Evolutionary conservation across 2,113 vertebrate genomes (phyloP).

Genomic region (Bos javanicus): DNA sequence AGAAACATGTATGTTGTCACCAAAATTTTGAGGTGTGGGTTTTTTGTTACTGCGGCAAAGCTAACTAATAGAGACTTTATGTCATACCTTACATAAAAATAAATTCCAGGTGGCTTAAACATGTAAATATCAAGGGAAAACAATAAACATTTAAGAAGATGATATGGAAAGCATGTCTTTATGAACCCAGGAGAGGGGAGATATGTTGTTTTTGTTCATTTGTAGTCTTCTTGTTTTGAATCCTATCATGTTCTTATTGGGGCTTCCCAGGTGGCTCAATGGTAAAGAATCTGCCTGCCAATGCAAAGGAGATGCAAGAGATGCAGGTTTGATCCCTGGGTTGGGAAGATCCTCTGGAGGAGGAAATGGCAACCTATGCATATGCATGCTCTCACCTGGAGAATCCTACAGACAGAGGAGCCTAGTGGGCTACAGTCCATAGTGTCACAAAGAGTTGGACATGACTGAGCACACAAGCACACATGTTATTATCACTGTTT

Average conservation of each 20-base stretch:
- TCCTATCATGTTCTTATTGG: neutral
- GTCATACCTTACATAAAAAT: neutral
- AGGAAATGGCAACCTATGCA: neutral
- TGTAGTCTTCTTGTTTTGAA: neutral
- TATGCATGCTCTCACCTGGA: neutral
- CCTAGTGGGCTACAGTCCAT: neutral
- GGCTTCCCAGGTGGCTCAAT: neutral
- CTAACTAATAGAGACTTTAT: neutral
- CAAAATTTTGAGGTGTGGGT: neutral
- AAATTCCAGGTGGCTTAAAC: neutral
- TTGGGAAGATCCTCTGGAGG: neutral
- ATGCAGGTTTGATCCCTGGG: neutral
- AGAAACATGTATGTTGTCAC: neutral
- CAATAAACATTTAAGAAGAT: neutral
- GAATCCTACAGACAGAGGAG: neutral
- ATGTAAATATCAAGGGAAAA: neutral
- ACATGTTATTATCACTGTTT: neutral
- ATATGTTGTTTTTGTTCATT: neutral
- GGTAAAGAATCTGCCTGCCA: neutral
- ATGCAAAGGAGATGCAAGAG: neutral
- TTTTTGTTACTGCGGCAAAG: neutral
- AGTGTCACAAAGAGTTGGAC: neutral
- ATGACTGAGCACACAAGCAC: neutral
- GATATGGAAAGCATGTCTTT: neutral
- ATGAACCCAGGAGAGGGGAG: neutral